Evolutionary conservation across 2,888 invertebrate species (phyloP).

Genomic region (Sipha maydis): DNA sequence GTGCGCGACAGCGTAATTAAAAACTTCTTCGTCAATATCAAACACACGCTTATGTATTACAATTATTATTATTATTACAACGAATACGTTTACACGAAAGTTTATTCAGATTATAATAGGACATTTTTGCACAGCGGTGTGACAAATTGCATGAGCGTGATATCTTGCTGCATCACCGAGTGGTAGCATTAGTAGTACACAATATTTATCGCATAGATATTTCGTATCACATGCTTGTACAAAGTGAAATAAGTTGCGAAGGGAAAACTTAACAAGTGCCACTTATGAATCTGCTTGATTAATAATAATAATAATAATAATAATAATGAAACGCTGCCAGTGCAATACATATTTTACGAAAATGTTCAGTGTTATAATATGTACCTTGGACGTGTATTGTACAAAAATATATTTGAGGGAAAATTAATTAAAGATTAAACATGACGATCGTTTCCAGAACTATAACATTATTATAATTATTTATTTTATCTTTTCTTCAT

Average conservation of each 20-base stretch:
- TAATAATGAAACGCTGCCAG: not conserved
- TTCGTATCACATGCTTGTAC: too few species aligned
- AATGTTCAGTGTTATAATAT: not conserved
- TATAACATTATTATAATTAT: not conserved
- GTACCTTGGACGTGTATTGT: not conserved
- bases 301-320: too few species aligned
- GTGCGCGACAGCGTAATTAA: conserved; percentile 47
- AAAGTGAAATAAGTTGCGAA: not conserved
- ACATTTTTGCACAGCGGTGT: not conserved
- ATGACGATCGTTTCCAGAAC: not conserved
- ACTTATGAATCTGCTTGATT: conserved; percentile 9
- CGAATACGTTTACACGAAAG: conserved; percentile 14
- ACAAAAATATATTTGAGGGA: too few species aligned
- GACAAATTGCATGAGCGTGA: not conserved
- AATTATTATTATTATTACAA: not conserved
- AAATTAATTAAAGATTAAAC: conserved; percentile 13
- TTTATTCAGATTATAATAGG: not conserved
- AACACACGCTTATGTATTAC: not conserved
- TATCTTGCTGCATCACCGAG: not conserved
- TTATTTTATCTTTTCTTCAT: too few species aligned
- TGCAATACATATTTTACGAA: not conserved
- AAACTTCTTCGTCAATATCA: conserved; percentile 39
- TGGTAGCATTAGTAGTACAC: not conserved
- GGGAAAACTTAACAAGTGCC: conserved; percentile 26
- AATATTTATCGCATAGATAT: too few species aligned